A percentile compares a stretch with the other conserved stretches of the same genome.
Evolutionary conservation across 2,888 invertebrate genomes (phyloP).

Genomic region (Drosophila neotestacea): DNA sequence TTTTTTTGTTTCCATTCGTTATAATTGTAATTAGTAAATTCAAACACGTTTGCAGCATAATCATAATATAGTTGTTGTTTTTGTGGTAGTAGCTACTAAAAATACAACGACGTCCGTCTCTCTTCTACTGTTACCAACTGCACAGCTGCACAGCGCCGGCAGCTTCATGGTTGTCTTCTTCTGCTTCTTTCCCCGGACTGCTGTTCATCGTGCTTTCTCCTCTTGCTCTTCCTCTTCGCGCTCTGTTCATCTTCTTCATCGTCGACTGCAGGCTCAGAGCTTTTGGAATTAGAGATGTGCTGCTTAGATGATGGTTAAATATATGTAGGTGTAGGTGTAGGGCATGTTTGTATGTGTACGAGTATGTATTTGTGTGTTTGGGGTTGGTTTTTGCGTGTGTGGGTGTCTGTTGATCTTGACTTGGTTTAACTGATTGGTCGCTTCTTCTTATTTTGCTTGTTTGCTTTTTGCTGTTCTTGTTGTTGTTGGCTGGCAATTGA

Average conservation of each 20-base stretch:
- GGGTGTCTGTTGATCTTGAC: slow-evolving; percentile 70
- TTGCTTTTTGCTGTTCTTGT: slow-evolving; percentile 49
- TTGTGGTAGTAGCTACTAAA: slow-evolving; percentile 59
- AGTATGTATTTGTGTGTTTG: slow-evolving; percentile 46
- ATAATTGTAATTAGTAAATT: slow-evolving; percentile 80
- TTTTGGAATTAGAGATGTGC: slow-evolving; percentile 80
- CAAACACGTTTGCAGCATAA: slow-evolving; percentile 78
- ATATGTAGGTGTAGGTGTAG: slow-evolving; percentile 46
- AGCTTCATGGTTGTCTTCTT: slow-evolving; percentile 48
- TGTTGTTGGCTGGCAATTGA: slow-evolving; percentile 73
- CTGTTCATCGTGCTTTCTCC: slow-evolving; percentile 49
- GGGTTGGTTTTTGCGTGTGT: slow-evolving; percentile 35
- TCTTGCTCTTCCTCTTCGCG: slow-evolving; percentile 38
- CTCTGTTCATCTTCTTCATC: slow-evolving; percentile 19
- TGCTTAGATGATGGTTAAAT: slow-evolving; percentile 66
- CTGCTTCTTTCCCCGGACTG: slow-evolving; percentile 23
- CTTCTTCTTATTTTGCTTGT: slow-evolving; percentile 45
- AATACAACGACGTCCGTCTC: slow-evolving; percentile 51
- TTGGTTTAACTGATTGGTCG: slow-evolving; percentile 69
- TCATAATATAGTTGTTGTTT: slow-evolving; percentile 64
- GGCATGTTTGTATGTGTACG: slow-evolving; percentile 47
- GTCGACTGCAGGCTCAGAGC: slow-evolving; percentile 71
- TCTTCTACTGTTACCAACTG: slow-evolving; percentile 42
- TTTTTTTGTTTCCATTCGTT: slow-evolving; percentile 63
- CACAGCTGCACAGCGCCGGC: slow-evolving; percentile 40